These are phyloP conservation scores for Ostrea denselamellosa DNA, from an alignment of 1,140 invertebrate genomes.

Conservation along the genomic window DNA sequence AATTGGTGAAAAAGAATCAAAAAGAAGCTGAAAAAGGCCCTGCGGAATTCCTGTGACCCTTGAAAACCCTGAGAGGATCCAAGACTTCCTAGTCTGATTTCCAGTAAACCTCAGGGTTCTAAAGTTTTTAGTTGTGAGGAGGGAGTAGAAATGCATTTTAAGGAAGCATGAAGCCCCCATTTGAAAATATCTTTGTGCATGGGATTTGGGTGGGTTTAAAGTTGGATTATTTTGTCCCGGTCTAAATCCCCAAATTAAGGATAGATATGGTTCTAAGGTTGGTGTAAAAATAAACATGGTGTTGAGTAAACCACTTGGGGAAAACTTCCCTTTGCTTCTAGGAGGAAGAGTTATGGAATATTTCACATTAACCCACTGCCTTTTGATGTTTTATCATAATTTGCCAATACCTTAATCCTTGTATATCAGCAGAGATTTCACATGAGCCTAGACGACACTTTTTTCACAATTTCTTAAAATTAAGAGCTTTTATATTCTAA, in stretches of 20 bases:
- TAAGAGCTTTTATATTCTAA: constrained; percentile 36
- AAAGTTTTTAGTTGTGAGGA: constrained; percentile 31
- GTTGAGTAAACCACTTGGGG: constrained; percentile 30
- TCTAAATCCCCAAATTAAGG: constrained; percentile 36
- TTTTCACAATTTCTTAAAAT: constrained; percentile 44
- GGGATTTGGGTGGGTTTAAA: constrained; percentile 33
- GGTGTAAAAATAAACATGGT: constrained; percentile 19
- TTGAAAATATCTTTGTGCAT: constrained; percentile 38
- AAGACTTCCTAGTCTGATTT: not conserved
- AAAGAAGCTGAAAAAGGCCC: not conserved
- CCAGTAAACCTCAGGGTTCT: constrained; percentile 9
- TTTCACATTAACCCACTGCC: constrained; percentile 33
- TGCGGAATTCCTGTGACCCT: not conserved
- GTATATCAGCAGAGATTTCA: constrained; percentile 35
- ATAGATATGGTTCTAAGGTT: constrained; percentile 36
- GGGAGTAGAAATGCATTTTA: constrained; percentile 24
- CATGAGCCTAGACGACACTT: constrained; percentile 11
- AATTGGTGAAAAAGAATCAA: constrained; percentile 30
- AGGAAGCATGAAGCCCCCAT: constrained; percentile 16
- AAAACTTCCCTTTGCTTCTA: constrained; percentile 22
- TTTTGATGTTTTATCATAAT: constrained; percentile 49
- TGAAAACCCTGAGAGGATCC: not conserved
- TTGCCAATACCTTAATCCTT: constrained; percentile 44
- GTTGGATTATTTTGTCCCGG: constrained; percentile 3
- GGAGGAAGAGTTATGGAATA: constrained; percentile 35